Evolutionary conservation across 2,113 vertebrate genomes (phyloP).

Genomic region (Rhadina sibilatrix): DNA sequence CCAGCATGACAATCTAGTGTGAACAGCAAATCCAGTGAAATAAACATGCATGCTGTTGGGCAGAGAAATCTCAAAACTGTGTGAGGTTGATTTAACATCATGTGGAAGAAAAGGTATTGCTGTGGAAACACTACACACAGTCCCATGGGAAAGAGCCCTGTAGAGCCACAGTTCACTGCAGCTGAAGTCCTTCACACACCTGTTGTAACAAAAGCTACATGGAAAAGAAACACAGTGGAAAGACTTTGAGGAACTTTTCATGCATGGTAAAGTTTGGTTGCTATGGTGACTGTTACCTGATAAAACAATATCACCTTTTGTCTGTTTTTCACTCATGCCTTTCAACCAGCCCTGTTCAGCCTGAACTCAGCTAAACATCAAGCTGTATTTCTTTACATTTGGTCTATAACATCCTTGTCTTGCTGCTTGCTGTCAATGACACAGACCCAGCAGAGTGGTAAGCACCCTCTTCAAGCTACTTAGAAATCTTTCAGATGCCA

Average conservation of each 20-base stretch:
- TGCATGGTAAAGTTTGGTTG: background rate
- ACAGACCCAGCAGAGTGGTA: background rate
- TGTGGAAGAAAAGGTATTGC: background rate
- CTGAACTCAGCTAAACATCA: background rate
- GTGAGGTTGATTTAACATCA: rapidly evolving
- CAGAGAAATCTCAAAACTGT: background rate
- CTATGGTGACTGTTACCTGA: background rate
- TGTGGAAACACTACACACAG: background rate
- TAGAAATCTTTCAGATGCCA: background rate
- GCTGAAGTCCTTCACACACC: background rate
- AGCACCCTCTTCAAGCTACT: background rate
- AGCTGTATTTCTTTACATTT: background rate
- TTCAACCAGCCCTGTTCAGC: background rate
- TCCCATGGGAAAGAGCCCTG: background rate
- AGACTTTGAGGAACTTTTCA: background rate
- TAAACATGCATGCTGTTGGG: background rate
- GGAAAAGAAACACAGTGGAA: background rate
- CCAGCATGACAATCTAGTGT: rapidly evolving
- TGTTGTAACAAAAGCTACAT: background rate
- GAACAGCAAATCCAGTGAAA: background rate
- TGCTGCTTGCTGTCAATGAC: background rate
- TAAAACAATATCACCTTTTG: background rate
- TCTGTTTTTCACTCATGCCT: background rate
- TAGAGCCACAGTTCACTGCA: background rate
- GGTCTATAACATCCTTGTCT: background rate